phyloP scores from a whole-genome alignment of 2,888 invertebrate genomes.

The Dolichomitus sp. region DNA sequence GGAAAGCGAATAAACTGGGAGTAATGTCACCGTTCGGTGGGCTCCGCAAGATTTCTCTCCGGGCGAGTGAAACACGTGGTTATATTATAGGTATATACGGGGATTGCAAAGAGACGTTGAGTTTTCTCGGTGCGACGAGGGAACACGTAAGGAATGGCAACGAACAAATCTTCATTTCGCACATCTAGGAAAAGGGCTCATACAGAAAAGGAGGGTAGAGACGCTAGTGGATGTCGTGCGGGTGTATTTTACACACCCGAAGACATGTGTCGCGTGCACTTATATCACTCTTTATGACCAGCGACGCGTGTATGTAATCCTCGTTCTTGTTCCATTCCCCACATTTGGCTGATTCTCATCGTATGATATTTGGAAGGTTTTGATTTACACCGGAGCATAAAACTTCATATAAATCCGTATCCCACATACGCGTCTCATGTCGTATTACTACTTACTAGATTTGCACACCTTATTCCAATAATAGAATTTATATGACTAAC shows the following conservation, averaged over 20 bases:
- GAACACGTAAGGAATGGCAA: conserved; percentile 28
- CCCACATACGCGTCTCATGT: conserved; percentile 37
- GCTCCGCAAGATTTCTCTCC: conserved; percentile 40
- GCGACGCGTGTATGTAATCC: conserved; percentile 70
- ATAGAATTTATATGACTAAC: conserved; percentile 4
- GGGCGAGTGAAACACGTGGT: neutral
- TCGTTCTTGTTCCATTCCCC: conserved; percentile 48
- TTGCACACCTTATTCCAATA: conserved; percentile 43
- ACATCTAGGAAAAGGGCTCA: conserved; percentile 60
- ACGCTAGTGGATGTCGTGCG: conserved; percentile 58
- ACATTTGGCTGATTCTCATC: conserved; percentile 63
- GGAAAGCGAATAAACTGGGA: conserved; percentile 48
- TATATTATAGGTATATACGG: neutral
- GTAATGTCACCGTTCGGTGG: conserved; percentile 34
- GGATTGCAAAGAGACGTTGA: conserved; percentile 17
- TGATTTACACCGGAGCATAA: conserved; percentile 85
- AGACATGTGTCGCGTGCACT: conserved; percentile 85
- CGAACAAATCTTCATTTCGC: conserved; percentile 83
- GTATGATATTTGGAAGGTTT: conserved; percentile 81
- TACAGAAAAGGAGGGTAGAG: conserved; percentile 26
- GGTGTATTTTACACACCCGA: conserved; percentile 77
- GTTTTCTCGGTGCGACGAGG: conserved; percentile 19
- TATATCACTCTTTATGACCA: conserved; percentile 85
- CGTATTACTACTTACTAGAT: conserved; percentile 47
- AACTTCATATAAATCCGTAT: conserved; percentile 60